These are phyloP conservation scores for Drosophila seguyi DNA, from an alignment of 1,140 invertebrate species.

Conservation along the genomic window DNA sequence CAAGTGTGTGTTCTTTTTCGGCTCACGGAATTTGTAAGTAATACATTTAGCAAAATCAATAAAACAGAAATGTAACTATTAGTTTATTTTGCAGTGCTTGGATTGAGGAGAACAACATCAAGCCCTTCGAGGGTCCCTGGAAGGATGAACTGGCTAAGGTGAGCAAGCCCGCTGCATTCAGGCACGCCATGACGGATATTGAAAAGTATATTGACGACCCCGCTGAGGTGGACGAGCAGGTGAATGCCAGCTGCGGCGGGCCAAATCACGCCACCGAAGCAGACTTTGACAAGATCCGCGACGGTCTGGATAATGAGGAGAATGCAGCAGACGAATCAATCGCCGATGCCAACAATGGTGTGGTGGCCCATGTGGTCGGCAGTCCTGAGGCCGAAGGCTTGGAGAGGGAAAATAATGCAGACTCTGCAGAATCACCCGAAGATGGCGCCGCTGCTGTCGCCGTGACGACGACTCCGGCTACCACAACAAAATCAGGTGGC, in stretches of 20 bases:
- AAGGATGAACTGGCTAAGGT: slow-evolving; percentile 92
- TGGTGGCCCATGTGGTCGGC: slow-evolving; percentile 70
- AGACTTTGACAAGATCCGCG: slow-evolving; percentile 90
- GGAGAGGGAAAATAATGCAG: slow-evolving; percentile 52
- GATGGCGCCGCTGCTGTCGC: slow-evolving; percentile 26
- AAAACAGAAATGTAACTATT: background rate
- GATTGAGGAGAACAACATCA: slow-evolving; percentile 94
- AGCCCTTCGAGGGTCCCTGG: slow-evolving; percentile 91
- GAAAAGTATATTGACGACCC: slow-evolving; percentile 93
- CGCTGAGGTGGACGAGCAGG: slow-evolving; percentile 86
- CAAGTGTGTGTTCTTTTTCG: slow-evolving; percentile 98
- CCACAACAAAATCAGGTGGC: slow-evolving; percentile 42
- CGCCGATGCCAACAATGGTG: slow-evolving; percentile 61
- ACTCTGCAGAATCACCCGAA: slow-evolving; percentile 26
- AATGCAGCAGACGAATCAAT: slow-evolving; percentile 76
- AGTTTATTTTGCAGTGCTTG: slow-evolving; percentile 89
- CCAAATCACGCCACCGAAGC: slow-evolving; percentile 85
- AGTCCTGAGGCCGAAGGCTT: slow-evolving; percentile 63
- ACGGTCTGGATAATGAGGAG: slow-evolving; percentile 86
- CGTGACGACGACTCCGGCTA: slow-evolving; percentile 59
- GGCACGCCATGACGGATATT: slow-evolving; percentile 94
- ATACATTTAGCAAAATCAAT: background rate
- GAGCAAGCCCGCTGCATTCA: slow-evolving; percentile 92
- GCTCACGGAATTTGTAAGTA: slow-evolving; percentile 96
- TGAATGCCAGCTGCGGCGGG: slow-evolving; percentile 67